Evolutionary conservation across 1,140 invertebrate genomes (phyloP).

Genomic region (Galleria mellonella): DNA sequence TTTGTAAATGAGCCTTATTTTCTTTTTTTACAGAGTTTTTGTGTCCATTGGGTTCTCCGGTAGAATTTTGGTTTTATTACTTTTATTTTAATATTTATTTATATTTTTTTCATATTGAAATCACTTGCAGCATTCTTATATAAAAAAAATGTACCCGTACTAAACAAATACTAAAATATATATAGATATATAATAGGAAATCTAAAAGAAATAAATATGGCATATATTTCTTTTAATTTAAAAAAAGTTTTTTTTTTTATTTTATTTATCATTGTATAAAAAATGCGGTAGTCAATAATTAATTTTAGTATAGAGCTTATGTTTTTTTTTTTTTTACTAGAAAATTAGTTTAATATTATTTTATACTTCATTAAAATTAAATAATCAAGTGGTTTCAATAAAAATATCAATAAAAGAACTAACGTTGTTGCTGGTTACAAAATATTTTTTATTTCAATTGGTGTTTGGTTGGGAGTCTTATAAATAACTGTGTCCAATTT

Average conservation of each 20-base stretch:
- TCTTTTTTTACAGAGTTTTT: slow-evolving; percentile 52
- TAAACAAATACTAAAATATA: too few species aligned
- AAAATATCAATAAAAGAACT: slow-evolving; percentile 26
- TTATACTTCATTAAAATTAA: background rate
- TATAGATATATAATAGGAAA: too few species aligned
- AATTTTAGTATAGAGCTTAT: too few species aligned
- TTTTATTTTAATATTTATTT: slow-evolving; percentile 29
- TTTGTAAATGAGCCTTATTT: slow-evolving; percentile 13
- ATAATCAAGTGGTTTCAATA: background rate
- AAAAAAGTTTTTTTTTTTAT: too few species aligned
- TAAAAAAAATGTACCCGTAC: too few species aligned
- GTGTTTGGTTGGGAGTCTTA: slow-evolving; percentile 1
- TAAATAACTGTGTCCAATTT: slow-evolving; percentile 6
- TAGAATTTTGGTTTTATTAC: slow-evolving; percentile 51
- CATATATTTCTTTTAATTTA: too few species aligned
- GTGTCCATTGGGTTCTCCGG: slow-evolving; percentile 52
- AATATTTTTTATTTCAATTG: background rate
- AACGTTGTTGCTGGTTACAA: slow-evolving; percentile 44
- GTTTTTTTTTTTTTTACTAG: too few species aligned
- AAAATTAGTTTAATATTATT: slow-evolving; percentile 20
- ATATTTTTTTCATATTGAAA: slow-evolving; percentile 19
- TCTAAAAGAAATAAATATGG: too few species aligned
- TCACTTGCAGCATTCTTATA: slow-evolving; percentile 33
- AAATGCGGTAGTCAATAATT: too few species aligned
- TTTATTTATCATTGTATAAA: too few species aligned